phyloP scores from a whole-genome alignment of 2,797 vertebrate genomes.

The Mormyrus hasselquistii region DNA sequence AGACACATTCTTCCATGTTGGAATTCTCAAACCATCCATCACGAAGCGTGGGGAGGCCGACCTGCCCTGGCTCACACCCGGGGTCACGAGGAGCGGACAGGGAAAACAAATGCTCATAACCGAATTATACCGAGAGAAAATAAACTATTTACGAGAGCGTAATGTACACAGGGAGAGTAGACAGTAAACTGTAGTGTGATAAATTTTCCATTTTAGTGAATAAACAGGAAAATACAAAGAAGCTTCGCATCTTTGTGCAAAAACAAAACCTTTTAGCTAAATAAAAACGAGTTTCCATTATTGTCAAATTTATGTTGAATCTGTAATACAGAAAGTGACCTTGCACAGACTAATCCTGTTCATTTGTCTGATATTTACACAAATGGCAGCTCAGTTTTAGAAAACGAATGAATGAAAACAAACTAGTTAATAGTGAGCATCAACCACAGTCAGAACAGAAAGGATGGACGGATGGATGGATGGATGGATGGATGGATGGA shows the following conservation, averaged over 20 bases:
- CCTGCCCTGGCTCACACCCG: slow-evolving; percentile 71
- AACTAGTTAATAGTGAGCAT: background rate
- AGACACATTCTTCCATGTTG: slow-evolving; percentile 73
- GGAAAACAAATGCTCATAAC: background rate
- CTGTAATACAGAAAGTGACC: slow-evolving; percentile 33
- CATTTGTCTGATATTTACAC: slow-evolving; percentile 26
- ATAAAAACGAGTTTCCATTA: slow-evolving; percentile 24
- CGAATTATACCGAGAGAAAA: slow-evolving; percentile 25
- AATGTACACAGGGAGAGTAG: slow-evolving; percentile 21
- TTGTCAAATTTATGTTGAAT: background rate
- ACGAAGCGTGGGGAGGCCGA: slow-evolving; percentile 72
- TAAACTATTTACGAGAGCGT: background rate
- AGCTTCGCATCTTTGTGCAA: background rate
- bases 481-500: background rate
- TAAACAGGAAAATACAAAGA: slow-evolving; percentile 25
- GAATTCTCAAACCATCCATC: slow-evolving; percentile 72
- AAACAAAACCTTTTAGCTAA: slow-evolving; percentile 32
- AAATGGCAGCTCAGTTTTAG: slow-evolving; percentile 26
- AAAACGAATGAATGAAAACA: slow-evolving; percentile 1
- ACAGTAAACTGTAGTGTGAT: slow-evolving; percentile 24
- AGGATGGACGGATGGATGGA: background rate
- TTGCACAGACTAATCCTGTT: slow-evolving; percentile 35
- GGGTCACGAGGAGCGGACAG: slow-evolving; percentile 61
- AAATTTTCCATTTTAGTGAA: slow-evolving; percentile 18
- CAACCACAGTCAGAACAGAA: background rate